These are phyloP conservation scores for Hypena proboscidalis DNA, from an alignment of 2,888 invertebrate genomes.

Conservation along the genomic window DNA sequence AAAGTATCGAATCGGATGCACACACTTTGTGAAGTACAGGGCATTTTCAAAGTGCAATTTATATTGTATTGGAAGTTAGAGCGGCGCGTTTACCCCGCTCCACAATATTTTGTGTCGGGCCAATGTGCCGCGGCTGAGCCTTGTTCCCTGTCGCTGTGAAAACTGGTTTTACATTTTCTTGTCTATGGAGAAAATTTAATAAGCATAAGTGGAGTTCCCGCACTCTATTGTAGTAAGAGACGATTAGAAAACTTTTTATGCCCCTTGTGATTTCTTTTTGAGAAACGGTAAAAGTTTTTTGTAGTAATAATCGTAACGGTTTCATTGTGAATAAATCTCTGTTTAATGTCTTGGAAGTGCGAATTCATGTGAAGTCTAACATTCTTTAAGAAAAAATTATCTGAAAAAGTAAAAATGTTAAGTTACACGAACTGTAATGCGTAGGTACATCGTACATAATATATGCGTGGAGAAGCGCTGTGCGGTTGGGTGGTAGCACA, in stretches of 20 bases:
- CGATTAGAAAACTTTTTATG: conserved; percentile 59
- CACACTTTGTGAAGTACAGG: conserved; percentile 65
- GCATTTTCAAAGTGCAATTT: conserved; percentile 84
- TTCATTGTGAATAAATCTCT: conserved; percentile 45
- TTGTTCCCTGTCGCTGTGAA: conserved; percentile 59
- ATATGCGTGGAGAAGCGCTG: conserved; percentile 2
- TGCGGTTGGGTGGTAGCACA: conserved; percentile 15
- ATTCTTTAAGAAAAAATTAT: neutral
- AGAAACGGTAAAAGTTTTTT: conserved; percentile 36
- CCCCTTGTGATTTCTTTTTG: conserved; percentile 32
- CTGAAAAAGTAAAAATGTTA: neutral
- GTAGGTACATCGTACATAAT: too few species aligned
- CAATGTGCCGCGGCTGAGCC: conserved; percentile 70
- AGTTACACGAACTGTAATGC: neutral
- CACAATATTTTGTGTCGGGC: conserved; percentile 77
- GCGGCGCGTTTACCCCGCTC: conserved; percentile 68
- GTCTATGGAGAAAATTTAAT: conserved; percentile 67
- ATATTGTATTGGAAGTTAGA: conserved; percentile 84
- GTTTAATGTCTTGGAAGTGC: conserved; percentile 15
- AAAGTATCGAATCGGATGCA: conserved; percentile 70
- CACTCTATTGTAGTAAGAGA: conserved; percentile 51
- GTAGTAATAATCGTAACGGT: conserved; percentile 38
- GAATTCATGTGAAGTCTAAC: conserved; percentile 7
- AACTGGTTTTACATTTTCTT: conserved; percentile 67
- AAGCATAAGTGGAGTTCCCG: conserved; percentile 65